phyloP scores from a whole-genome alignment of 2,113 vertebrate genomes.

The Sinocyclocheilus anshuiensis region DNA sequence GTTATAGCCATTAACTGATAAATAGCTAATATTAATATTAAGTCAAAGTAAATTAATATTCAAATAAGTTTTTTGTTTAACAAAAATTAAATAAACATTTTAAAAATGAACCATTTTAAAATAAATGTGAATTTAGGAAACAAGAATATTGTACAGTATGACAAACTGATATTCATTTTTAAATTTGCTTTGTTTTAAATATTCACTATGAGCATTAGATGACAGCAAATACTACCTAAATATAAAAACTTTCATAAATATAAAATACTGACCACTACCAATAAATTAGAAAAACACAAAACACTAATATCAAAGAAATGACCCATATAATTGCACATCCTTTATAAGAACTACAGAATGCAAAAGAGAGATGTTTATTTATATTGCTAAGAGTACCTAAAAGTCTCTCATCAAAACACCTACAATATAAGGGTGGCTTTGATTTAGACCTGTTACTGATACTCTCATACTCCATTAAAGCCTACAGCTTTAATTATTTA shows the following conservation, averaged over 20 bases:
- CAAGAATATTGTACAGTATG: no score
- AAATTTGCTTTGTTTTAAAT: no score
- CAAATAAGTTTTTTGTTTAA: no score
- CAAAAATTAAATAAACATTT: not conserved
- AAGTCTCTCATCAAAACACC: not conserved
- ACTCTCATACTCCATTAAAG: conserved; percentile 28
- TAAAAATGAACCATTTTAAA: no score
- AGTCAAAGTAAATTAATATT: no score
- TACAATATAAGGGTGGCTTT: not conserved
- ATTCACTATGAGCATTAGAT: not conserved
- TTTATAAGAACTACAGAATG: not conserved
- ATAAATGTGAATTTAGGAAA: no score
- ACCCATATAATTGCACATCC: not conserved
- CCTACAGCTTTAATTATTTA: conserved; percentile 64
- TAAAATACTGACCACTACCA: not conserved
- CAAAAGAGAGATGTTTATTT: not conserved
- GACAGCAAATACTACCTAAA: not conserved
- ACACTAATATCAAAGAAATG: not conserved
- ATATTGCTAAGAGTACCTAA: not conserved
- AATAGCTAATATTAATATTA: no score
- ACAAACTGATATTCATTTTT: no score
- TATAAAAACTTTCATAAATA: not conserved
- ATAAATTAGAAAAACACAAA: not conserved
- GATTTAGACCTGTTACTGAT: conserved; percentile 16
- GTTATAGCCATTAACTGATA: not conserved